These are phyloP conservation scores for Melanaphis sacchari DNA, from an alignment of 1,140 invertebrate genomes.

Conservation along the genomic window DNA sequence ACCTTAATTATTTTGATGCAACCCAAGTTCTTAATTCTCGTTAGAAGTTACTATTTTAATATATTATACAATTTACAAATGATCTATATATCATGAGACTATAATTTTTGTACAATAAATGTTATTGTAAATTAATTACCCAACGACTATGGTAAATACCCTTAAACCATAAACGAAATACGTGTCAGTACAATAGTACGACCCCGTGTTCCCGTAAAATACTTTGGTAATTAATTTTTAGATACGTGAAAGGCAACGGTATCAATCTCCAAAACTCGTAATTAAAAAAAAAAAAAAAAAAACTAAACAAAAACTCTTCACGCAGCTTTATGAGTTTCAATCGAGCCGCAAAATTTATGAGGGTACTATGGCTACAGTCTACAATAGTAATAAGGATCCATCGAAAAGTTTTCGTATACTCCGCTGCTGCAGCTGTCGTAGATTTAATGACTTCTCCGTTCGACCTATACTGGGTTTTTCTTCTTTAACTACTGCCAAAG, in stretches of 20 bases:
- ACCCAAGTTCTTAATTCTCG: neutral
- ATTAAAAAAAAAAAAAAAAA: neutral
- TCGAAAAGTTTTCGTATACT: conserved; percentile 17
- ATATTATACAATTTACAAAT: neutral
- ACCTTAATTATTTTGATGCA: neutral
- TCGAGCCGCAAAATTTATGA: neutral
- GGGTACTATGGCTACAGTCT: too few relatives aligned
- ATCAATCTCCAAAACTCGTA: neutral
- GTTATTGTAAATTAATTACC: neutral
- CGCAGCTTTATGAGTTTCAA: neutral
- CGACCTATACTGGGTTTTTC: neutral
- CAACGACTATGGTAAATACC: neutral
- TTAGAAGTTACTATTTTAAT: neutral
- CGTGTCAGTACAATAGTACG: neutral
- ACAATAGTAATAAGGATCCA: neutral
- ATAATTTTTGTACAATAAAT: neutral
- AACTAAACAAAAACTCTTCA: neutral
- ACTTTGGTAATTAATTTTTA: neutral
- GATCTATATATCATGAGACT: neutral
- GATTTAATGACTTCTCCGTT: conserved; percentile 1
- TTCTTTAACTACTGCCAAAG: neutral
- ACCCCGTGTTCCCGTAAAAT: neutral
- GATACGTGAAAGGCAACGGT: too few relatives aligned
- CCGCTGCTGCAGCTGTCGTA: neutral
- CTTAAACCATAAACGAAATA: neutral